These are phyloP conservation scores for Pachypeltis micranthus DNA, from an alignment of 1,140 invertebrate species.

Conservation along the genomic window DNA sequence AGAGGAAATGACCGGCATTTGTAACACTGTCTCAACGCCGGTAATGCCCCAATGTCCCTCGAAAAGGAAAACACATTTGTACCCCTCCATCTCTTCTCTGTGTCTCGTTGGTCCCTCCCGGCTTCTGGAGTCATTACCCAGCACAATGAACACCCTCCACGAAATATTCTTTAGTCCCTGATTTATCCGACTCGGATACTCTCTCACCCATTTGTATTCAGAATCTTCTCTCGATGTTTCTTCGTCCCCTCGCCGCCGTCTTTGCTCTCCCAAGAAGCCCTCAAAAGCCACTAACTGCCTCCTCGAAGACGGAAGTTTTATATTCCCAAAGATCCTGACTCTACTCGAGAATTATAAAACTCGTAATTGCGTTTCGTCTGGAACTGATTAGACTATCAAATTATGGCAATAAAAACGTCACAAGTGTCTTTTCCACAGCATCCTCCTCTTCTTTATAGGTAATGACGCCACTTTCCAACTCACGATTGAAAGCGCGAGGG, in stretches of 20 bases:
- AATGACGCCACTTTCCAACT: too few relatives aligned
- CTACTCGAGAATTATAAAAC: too few relatives aligned
- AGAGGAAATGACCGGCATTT: conserved; percentile 3
- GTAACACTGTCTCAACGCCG: conserved; percentile 7
- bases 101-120: not conserved
- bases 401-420: too few relatives aligned
- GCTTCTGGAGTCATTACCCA: not conserved
- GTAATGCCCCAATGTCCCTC: not conserved
- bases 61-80: conserved; percentile 1
- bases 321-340: too few relatives aligned
- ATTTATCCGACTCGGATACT: not conserved
- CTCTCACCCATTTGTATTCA: conserved; percentile 1
- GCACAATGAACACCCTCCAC: not conserved
- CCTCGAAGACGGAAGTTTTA: conserved; percentile 1
- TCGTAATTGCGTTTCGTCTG: too few relatives aligned
- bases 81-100: not conserved
- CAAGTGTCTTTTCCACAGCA: too few relatives aligned
- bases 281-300: not conserved
- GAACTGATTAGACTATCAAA: too few relatives aligned
- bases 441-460: too few relatives aligned
- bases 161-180: conserved; percentile 7
- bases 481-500: too few relatives aligned
- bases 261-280: not conserved
- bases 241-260: not conserved
- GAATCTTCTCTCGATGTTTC: not conserved